Evolutionary conservation across 1,140 invertebrate genomes (phyloP), one percentile per base, ranked within the genome.

Genomic region (Bombus pyrosoma): DNA sequence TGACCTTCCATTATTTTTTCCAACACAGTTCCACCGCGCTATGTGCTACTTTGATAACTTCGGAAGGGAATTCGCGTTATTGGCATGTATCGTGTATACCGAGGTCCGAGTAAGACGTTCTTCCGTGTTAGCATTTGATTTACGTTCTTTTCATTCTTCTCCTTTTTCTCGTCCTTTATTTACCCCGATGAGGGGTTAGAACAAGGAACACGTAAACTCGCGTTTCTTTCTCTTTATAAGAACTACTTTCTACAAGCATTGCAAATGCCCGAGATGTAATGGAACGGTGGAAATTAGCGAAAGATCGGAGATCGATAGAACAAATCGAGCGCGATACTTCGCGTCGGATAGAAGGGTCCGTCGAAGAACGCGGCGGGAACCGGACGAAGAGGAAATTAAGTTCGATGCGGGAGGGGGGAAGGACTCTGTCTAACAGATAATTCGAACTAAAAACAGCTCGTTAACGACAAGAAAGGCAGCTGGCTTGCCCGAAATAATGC

Each of bases 401-500:
- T 79, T 85, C 28, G 59, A 62, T 12, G 18, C 47, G 18, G 1
- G 0, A 9, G 32, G 18, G 39, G 32, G 13, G 3, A 25, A 13
- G 18, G 62, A 72, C 34, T 73, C 68, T 43, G 76, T 47, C 57
- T 25, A 39, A 66, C 76, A 53, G 83, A 72, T 80, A 80, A 85
- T 80, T 64, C 68, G 6, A 39, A 62, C 32, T 80, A 80, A 79
- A 80, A 85, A 80, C 76, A 85, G 68, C 76, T 85, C 83, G 83
- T 85, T 85, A 85, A 79, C 68, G 77, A 62, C 41, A 53, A 85
- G 76, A 80, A 85, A 73, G 53, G 78, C 69, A 32, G 34, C 43
- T n/a, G 13, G 71, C 47, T 68, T 37, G 43, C 25, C 78, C 57
- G 79, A 86, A 86, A 81, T 81, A 81, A 86, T 74, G 43, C 47